phyloP scores from a whole-genome alignment of 2,113 vertebrate genomes.

The Austrofundulus limnaeus region DNA sequence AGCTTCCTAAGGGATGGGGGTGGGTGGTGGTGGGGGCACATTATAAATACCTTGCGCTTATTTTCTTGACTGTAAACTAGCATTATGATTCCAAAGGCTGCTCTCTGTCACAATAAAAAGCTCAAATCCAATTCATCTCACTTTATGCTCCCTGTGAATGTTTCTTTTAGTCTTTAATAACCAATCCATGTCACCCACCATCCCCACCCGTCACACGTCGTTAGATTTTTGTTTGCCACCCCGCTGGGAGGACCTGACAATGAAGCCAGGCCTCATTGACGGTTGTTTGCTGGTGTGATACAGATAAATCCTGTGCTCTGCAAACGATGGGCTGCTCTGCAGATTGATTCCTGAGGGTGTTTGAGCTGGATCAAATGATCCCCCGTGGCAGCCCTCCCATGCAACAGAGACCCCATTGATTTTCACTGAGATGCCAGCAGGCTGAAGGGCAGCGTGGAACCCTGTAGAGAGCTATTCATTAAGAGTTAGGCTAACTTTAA shows the following conservation, averaged over 20 bases:
- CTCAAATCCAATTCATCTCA: background rate
- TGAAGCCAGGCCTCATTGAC: constrained; percentile 1
- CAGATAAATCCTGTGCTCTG: background rate
- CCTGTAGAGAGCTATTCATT: constrained; percentile 69
- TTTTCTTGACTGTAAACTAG: constrained; percentile 3
- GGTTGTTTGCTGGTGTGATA: background rate
- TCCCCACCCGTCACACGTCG: background rate
- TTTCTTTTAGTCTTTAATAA: constrained; percentile 10
- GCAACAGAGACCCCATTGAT: constrained; percentile 73
- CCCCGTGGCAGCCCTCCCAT: constrained; percentile 59
- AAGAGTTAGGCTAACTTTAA: constrained; percentile 40
- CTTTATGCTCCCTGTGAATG: background rate
- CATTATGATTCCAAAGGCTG: background rate
- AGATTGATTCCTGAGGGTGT: constrained; percentile 61
- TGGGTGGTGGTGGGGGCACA: background rate
- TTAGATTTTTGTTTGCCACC: background rate
- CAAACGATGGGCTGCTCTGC: constrained; percentile 33
- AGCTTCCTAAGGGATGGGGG: constrained; percentile 15
- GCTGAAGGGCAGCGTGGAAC: constrained; percentile 70
- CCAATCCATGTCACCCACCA: background rate
- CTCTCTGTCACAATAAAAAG: constrained; percentile 1
- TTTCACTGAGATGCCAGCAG: constrained; percentile 57
- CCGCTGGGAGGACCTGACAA: constrained; percentile 2
- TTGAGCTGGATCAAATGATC: constrained; percentile 63
- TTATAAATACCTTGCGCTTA: constrained; percentile 19